Conservation (phyloP, 2,797 vertebrate species). For the Aphelocoma californica region DNA sequence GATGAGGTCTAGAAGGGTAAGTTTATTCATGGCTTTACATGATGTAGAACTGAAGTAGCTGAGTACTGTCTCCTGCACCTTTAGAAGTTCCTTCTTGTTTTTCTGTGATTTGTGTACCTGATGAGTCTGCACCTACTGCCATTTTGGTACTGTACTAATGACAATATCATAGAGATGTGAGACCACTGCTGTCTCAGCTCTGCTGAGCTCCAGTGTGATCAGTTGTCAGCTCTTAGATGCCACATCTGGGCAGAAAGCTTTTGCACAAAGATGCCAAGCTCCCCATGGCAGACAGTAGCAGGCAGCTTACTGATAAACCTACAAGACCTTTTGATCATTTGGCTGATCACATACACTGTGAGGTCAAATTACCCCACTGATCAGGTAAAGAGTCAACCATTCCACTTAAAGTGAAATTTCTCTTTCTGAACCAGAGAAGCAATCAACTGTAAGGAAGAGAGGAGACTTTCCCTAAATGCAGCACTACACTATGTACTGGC, state of each 20-base stretch:
- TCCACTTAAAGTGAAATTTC: background rate
- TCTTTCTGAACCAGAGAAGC: background rate
- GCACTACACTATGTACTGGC: background rate
- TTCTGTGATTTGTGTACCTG: background rate
- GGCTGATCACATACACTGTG: background rate
- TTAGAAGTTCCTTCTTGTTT: background rate
- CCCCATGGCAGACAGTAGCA: background rate
- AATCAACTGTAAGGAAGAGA: background rate
- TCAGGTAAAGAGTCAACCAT: background rate
- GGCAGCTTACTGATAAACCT: background rate
- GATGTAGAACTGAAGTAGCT: background rate
- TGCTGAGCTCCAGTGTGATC: background rate
- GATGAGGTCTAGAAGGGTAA: background rate
- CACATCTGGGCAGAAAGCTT: background rate
- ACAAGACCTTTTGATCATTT: background rate
- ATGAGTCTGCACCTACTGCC: background rate
- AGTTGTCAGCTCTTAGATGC: background rate
- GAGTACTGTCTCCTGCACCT: background rate
- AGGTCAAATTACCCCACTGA: background rate
- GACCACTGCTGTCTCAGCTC: background rate
- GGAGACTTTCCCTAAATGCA: background rate
- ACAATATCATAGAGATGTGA: rapidly evolving
- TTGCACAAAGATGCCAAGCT: background rate
- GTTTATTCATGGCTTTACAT: background rate
- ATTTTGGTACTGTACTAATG: background rate